A percentile compares a stretch with the other conserved stretches of the same genome.
These are phyloP conservation scores for Eledona agricola DNA, from an alignment of 2,888 invertebrate genomes.

Conservation along the genomic window DNA sequence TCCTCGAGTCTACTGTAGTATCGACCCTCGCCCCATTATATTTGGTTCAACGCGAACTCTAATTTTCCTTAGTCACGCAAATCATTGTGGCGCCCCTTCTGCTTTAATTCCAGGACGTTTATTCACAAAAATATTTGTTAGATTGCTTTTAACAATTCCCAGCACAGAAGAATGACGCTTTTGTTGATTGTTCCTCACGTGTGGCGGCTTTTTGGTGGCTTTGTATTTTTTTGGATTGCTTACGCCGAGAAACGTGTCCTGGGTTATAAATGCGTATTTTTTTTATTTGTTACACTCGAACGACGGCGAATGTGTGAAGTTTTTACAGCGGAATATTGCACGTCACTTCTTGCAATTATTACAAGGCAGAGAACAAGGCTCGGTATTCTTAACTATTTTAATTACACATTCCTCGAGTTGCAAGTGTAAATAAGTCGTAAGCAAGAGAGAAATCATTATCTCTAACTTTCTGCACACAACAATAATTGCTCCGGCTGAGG, in stretches of 20 bases:
- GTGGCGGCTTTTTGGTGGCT: slow-evolving; percentile 17
- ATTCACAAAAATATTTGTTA: neutral
- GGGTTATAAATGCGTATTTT: too few relatives aligned
- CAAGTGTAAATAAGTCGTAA: too few relatives aligned
- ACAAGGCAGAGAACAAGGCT: too few relatives aligned
- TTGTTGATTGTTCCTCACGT: slow-evolving; percentile 26
- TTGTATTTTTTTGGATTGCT: slow-evolving; percentile 18
- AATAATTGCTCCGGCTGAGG: too few relatives aligned
- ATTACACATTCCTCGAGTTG: too few relatives aligned
- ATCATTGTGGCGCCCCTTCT: slow-evolving; percentile 43
- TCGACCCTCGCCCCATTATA: slow-evolving; percentile 42
- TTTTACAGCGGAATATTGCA: too few relatives aligned
- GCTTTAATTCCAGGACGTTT: neutral
- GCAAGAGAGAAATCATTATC: too few relatives aligned
- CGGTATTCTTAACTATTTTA: too few relatives aligned
- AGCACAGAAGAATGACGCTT: slow-evolving; percentile 22
- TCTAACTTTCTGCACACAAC: too few relatives aligned
- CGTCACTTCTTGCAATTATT: too few relatives aligned
- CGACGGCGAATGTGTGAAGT: too few relatives aligned
- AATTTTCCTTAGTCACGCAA: slow-evolving; percentile 49
- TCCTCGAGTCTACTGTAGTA: slow-evolving; percentile 34
- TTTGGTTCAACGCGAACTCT: slow-evolving; percentile 42
- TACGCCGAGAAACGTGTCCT: slow-evolving; percentile 9
- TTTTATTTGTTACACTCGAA: too few relatives aligned
- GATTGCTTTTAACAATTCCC: slow-evolving; percentile 15